Percentiles rank a stretch among this genome's conserved stretches.
Conservation (phyloP, 1,140 invertebrate genomes). For the Colletes gigas region DNA sequence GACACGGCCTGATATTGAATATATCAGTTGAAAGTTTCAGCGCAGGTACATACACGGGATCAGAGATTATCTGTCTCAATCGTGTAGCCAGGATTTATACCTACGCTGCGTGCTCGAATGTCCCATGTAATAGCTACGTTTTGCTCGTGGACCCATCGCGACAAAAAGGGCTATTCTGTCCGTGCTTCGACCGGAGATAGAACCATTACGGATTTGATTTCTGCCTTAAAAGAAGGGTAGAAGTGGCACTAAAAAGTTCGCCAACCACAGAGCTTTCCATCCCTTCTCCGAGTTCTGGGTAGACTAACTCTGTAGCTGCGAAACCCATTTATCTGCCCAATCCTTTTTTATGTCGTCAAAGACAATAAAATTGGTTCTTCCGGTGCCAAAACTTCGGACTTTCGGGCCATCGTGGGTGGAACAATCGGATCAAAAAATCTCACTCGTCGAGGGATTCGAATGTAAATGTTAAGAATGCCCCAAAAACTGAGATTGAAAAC, state of each 20-base stretch:
- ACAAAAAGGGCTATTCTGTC: conserved; percentile 52
- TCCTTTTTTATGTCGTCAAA: conserved; percentile 34
- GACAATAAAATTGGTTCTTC: background rate
- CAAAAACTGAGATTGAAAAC: no score
- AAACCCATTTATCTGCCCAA: conserved; percentile 27
- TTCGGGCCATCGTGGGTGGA: background rate
- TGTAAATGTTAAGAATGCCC: no score
- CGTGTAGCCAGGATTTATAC: conserved; percentile 23
- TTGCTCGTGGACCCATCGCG: conserved; percentile 40
- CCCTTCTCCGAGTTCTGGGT: background rate
- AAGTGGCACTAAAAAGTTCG: conserved; percentile 63
- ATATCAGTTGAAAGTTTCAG: conserved; percentile 3
- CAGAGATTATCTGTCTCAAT: conserved; percentile 13
- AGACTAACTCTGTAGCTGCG: conserved; percentile 11
- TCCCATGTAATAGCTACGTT: conserved; percentile 37
- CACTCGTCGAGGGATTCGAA: no score
- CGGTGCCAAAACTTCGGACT: background rate
- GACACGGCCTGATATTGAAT: no score
- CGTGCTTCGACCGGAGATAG: conserved; percentile 32
- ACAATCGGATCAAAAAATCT: background rate
- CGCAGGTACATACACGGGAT: background rate
- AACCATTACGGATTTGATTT: conserved; percentile 69
- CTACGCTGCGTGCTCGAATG: background rate
- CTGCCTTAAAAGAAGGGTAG: conserved; percentile 54
- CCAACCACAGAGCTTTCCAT: conserved; percentile 57